Evolutionary conservation across 2,113 vertebrate species (phyloP).

Genomic region (Macroglossus sobrinus): DNA sequence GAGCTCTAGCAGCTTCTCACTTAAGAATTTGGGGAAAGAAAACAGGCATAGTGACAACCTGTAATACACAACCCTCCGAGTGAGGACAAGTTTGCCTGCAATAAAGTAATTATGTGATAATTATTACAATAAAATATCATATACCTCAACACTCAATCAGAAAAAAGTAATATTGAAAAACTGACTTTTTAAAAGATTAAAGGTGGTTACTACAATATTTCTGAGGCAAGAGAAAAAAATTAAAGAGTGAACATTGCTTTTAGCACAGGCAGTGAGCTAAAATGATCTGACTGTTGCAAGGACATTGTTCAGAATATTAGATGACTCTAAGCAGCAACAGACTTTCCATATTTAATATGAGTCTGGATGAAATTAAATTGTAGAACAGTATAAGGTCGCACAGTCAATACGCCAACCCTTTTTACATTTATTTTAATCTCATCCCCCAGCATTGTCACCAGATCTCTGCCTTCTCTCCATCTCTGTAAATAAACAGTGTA

Average conservation of each 20-base stretch:
- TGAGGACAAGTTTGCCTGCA: background rate
- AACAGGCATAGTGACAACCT: background rate
- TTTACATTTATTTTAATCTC: conserved; percentile 63
- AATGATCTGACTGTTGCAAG: conserved; percentile 24
- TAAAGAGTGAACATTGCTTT: conserved; percentile 21
- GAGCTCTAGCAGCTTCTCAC: background rate
- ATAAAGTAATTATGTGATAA: background rate
- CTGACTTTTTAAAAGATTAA: conserved; percentile 51
- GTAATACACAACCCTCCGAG: background rate
- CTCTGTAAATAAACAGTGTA: conserved; percentile 10
- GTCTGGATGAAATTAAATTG: conserved; percentile 65
- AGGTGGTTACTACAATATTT: conserved; percentile 32
- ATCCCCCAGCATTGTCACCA: background rate
- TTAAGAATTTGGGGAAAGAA: background rate
- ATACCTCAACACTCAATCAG: background rate
- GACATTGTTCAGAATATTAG: conserved; percentile 54
- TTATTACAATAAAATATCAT: conserved; percentile 38
- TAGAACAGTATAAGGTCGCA: conserved; percentile 53
- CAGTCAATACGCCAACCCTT: conserved; percentile 18
- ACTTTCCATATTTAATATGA: conserved; percentile 57
- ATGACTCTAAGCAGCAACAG: conserved; percentile 15
- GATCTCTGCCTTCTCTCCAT: background rate
- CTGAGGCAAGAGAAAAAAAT: conserved; percentile 29
- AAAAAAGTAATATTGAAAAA: conserved; percentile 45
- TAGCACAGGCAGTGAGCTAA: background rate